A percentile compares a stretch with the other conserved stretches of the same genome.
These are phyloP conservation scores for Aythya baeri DNA, from an alignment of 2,113 vertebrate species.

Conservation along the genomic window DNA sequence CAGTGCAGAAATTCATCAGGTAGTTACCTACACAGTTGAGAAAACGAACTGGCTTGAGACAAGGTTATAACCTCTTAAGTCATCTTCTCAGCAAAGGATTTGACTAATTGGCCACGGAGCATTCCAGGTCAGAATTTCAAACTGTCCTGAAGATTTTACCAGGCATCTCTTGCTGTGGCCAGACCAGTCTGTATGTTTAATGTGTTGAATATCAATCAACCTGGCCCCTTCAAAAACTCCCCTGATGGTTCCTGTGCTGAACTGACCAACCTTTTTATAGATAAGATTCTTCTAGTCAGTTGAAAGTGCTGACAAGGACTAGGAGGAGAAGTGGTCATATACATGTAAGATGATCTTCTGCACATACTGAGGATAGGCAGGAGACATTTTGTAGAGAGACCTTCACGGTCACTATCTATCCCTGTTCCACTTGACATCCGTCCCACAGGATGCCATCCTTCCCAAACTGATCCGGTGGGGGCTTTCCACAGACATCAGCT, in stretches of 20 bases:
- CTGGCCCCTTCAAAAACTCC: not conserved
- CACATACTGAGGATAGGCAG: fast-evolving
- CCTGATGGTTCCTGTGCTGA: not conserved
- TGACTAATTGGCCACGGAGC: not conserved
- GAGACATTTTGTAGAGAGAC: not conserved
- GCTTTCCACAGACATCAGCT: no score
- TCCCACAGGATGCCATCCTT: no score
- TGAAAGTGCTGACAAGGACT: fast-evolving
- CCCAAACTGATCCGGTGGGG: no score
- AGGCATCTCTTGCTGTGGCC: fast-evolving
- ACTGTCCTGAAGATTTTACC: not conserved
- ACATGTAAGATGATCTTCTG: not conserved
- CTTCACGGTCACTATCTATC: no score
- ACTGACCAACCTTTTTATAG: not conserved
- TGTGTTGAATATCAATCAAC: not conserved
- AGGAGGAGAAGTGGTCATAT: not conserved
- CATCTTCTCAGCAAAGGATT: not conserved
- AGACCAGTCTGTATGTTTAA: not conserved
- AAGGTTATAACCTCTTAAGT: not conserved
- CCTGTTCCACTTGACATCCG: no score
- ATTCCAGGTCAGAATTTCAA: not conserved
- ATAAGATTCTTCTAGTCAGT: not conserved
- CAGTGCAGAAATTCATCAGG: not conserved
- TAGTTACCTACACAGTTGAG: not conserved
- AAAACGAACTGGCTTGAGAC: not conserved